Percentiles rank a stretch among this genome's conserved stretches.
phyloP scores from a whole-genome alignment of 2,797 vertebrate genomes.

The Mormyrus proboscirostris region DNA sequence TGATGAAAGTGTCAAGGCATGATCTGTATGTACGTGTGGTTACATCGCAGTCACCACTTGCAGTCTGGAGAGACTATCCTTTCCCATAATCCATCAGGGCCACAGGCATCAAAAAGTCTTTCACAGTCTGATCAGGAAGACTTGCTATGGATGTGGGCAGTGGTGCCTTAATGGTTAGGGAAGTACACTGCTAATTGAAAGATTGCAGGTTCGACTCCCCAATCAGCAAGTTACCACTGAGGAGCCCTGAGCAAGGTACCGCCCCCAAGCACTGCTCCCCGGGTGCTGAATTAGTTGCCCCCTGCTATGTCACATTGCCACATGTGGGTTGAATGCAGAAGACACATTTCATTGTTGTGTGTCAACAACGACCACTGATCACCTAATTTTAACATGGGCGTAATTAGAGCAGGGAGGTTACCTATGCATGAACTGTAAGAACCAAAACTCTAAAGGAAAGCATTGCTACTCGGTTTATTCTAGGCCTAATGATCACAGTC shows the following conservation, averaged over 20 bases:
- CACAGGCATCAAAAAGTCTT: background rate
- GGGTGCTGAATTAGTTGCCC: background rate
- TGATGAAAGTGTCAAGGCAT: background rate
- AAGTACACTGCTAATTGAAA: background rate
- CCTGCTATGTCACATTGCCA: background rate
- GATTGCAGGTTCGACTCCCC: background rate
- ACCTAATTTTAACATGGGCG: background rate
- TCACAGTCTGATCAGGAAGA: background rate
- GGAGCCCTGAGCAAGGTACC: background rate
- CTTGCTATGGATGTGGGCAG: background rate
- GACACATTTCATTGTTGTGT: background rate
- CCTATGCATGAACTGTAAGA: background rate
- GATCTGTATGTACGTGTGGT: background rate
- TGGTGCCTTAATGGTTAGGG: background rate
- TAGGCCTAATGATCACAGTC: background rate
- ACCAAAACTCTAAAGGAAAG: background rate
- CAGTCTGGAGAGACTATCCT: background rate
- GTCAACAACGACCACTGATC: background rate
- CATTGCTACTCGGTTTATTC: background rate
- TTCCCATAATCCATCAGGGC: background rate
- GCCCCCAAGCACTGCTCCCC: background rate
- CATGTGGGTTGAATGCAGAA: background rate
- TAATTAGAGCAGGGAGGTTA: background rate
- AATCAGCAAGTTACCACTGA: background rate
- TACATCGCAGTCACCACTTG: background rate